Conservation (phyloP, 2,797 vertebrate genomes). For the Sebastes matsubarae region DNA sequence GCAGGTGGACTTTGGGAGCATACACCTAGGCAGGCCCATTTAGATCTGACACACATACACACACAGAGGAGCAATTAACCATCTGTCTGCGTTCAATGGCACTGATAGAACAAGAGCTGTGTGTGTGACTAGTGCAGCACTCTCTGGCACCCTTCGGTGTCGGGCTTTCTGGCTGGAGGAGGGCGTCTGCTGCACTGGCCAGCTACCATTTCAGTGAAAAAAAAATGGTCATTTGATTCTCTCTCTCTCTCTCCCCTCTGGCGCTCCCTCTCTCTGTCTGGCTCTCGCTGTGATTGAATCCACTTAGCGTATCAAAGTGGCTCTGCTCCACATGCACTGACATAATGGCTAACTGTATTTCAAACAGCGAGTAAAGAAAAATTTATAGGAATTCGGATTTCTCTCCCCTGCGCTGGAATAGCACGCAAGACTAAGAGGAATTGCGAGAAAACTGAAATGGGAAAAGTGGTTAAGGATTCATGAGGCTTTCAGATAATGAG, state of each 20-base stretch:
- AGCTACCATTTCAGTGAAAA: slow-evolving; percentile 51
- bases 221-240: slow-evolving; percentile 47
- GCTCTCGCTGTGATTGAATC: slow-evolving; percentile 60
- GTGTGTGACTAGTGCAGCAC: slow-evolving; percentile 39
- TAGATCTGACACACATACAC: slow-evolving; percentile 41
- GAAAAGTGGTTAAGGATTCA: slow-evolving; percentile 5
- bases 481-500: slow-evolving; percentile 6
- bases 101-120: slow-evolving; percentile 51
- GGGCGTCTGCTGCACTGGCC: slow-evolving; percentile 50
- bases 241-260: not conserved
- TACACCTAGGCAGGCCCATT: slow-evolving; percentile 42
- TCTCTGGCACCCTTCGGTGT: slow-evolving; percentile 55
- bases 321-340: slow-evolving; percentile 48
- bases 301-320: slow-evolving; percentile 59
- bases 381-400: slow-evolving; percentile 19
- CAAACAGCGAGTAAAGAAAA: slow-evolving; percentile 27
- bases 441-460: slow-evolving; percentile 2
- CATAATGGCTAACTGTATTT: slow-evolving; percentile 58
- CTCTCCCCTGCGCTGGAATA: not conserved
- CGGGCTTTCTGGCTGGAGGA: slow-evolving; percentile 60
- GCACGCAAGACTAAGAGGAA: slow-evolving; percentile 1
- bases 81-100: slow-evolving; percentile 64
- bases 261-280: not conserved
- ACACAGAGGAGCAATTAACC: slow-evolving; percentile 64
- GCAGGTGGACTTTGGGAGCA: slow-evolving; percentile 33